Evolutionary conservation across 2,797 vertebrate species (phyloP), one percentile per base, ranked within the genome.

Genomic region (Babyrousa celebensis): DNA sequence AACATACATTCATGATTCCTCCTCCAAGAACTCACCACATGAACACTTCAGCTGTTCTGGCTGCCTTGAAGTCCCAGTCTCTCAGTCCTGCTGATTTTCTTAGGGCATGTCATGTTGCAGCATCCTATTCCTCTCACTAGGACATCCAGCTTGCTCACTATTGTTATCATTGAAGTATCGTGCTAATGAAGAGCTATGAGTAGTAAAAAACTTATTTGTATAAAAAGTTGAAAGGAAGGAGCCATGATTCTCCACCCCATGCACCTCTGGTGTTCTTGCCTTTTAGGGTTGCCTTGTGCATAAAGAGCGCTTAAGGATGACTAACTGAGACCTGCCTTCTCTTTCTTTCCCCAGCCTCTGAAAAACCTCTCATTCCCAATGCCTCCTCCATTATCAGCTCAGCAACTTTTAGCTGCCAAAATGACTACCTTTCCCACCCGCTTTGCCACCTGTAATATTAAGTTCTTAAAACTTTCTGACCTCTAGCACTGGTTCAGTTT

Each of bases 401-500:
- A 68, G 79, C 11, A 2, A 54, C 27, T 62, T 5, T 8, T 40
- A 29, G 36, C 65, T 80, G 54, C 67, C 63, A 25, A 89, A 71
- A 48, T 43, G 40, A 52, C 43, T 32, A 29, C 14, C 48, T n/a
- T 48, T 72, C 65, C 36, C 21, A 29, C 29, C 67, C 67, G 36
- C 70, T 74, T 77, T 43, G 71, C 20, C 56, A 54, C 1, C 36
- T 58, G 62, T 40, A 54, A 40, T 27, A 80, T 36, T 32, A 84
- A 95, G n/a, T 56, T 74, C 85, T n/a, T 77, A 72, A 74, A 92
- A 36, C 60, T 75, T 84, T 62, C 43, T 70, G 63, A 75, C 43
- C 62, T 65, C 65, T 56, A 74, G 40, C 5, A 27, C 29, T 43
- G 27, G 48, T 8, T 92, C 58, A 43, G 78, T 85, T 94, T 85